Base-by-base conservation (phyloP, 1,140 invertebrate genomes). In the Pogonognathellus flavescens region DNA sequence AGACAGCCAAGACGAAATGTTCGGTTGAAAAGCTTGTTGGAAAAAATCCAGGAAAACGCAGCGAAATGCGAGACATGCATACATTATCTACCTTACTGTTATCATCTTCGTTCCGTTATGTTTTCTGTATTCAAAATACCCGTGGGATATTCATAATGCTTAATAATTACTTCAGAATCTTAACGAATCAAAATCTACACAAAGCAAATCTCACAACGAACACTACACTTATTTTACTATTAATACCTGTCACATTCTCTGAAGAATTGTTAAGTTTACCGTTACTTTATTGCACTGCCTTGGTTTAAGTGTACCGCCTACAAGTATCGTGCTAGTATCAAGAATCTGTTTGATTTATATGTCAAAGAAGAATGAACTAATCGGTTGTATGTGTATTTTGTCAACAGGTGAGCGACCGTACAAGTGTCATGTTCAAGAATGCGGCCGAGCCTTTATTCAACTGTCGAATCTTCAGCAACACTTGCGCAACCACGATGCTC, bases 381-480 rank as follows among this genome's bases (percentile, higher is more conserved):
- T 25, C 22, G 22, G 18, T 10, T 25, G 14, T 6, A 2, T 66
- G 60, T 83, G n/a, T 89, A 89, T 89, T 90, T 90, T 90, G 82
- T 88, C 86, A 94, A 53, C 93, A 98, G 97, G 97, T 90, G 97
- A 98, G 92, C 94, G 97, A 89, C 97, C 97, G 11, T 99, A 98
- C 93, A 97, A 97, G 92, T 99, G 97, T 92, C 96, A 98, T 90
- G 93, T 98, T 89, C 96, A 96, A 50, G 97, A 98, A 90, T 99
- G 97, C 91, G 97, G 97, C 31, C 93, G 97, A 89, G 97, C 97
- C 85, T 99, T 99, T 92, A 98, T 98, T 90, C 97, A 99, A 92
- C 93, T 99, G 89, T 98, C 97, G 50, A 99, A 99, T 92, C 94
- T 99, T 13, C 97, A 99, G 90, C 97, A 99, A 90, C 97, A 99